Evolutionary conservation across 2,797 vertebrate genomes (phyloP), one percentile per base, ranked within the genome.

Genomic region (Neosilurus hyrtlii): DNA sequence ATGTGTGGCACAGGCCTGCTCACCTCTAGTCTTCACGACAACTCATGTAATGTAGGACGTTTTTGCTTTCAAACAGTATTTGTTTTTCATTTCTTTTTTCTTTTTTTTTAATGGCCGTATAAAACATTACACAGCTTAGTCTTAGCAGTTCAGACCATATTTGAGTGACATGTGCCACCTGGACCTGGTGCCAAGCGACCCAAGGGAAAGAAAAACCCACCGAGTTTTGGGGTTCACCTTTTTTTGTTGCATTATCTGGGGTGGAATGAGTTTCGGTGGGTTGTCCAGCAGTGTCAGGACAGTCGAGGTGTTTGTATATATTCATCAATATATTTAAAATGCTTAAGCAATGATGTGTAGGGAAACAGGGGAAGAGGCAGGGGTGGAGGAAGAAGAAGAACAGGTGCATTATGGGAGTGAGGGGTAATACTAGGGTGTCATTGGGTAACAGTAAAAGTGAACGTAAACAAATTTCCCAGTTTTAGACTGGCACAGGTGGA

Each of bases 291-390:
- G 87, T 83, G 88, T 87, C 72, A 73, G 79, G 83, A 82, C 75
- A 85, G 67, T 18, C 76, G 81, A 86, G 90, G 91, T 86, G 86
- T 88, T 86, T 90, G 93, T 94, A 95, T 86, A 95, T 94, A 94
- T 90, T 92, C 90, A 89, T 89, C 89, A 89, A 57, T 93, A 90
- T 93, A 93, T 93, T 94, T 94, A 93, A 88, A 86, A 61, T 90
- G 86, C 87, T 89, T 91, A 85, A 89, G 88, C 87, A 83, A 79
- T 83, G 76, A 78, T 37, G 77, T 61, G 62, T 72, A 80, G 82
- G 68, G 79, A 73, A 79, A 14, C 70, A 65, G 12, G 26, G 70
- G 12, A 51, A 51, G 8, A 51, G 12, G 9, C 10, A 20, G 56
- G 43, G 35, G 66, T 80, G 59, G 22, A 73, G 77, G 79, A 0